Percentiles rank a stretch among this genome's conserved stretches.
phyloP scores from a whole-genome alignment of 1,140 invertebrate species.

The Hetaerina americana region DNA sequence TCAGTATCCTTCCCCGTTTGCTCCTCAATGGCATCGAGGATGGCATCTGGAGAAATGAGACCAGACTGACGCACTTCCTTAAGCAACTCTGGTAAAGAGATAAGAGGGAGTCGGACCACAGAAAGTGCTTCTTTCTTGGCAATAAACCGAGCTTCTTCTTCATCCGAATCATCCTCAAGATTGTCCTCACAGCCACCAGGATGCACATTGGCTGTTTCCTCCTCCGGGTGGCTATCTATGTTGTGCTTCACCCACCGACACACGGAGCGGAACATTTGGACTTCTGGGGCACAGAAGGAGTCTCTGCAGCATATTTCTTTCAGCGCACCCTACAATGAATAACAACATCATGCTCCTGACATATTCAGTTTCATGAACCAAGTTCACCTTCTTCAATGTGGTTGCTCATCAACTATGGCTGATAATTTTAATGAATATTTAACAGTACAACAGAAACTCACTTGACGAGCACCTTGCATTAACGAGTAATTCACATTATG shows the following conservation, averaged over 20 bases:
- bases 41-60: constrained; percentile 73
- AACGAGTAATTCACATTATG: too few relatives aligned
- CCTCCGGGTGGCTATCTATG: constrained; percentile 30
- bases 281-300: constrained; percentile 91
- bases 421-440: not conserved
- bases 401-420: not conserved
- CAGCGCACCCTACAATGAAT: constrained; percentile 45
- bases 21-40: constrained; percentile 87
- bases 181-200: not conserved
- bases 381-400: not conserved
- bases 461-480: too few relatives aligned
- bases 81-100: constrained; percentile 75
- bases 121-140: constrained; percentile 12
- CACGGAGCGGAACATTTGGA: constrained; percentile 87
- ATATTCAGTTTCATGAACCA: too few relatives aligned
- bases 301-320: constrained; percentile 77
- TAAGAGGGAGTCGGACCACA: constrained; percentile 69
- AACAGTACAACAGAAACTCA: too few relatives aligned
- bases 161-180: not conserved
- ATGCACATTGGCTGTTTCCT: too few relatives aligned
- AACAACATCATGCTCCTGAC: too few relatives aligned
- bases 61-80: constrained; percentile 73
- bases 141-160: not conserved
- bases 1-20: constrained; percentile 63
- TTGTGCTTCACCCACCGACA: constrained; percentile 71